Base-by-base conservation (phyloP, 2,113 vertebrate genomes). In the Pseudorasbora parva region DNA sequence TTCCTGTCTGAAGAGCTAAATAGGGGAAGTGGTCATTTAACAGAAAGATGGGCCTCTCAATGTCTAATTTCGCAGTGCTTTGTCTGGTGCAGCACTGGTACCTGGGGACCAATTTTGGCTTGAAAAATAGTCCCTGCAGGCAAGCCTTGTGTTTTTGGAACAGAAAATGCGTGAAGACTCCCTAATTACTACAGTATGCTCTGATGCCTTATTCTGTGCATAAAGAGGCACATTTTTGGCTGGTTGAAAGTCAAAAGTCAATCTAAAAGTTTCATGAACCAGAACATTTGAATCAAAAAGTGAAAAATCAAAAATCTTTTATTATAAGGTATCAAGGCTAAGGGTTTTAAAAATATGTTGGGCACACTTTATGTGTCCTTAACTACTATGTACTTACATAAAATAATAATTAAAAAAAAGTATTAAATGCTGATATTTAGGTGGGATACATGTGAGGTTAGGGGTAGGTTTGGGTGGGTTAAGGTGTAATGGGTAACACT, bases 31-130 rank as follows among this genome's bases (percentile, higher is more conserved):
- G 91, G 91, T 82, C 83, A 90, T 90, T 91, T 88, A 90, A 77
- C 90, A 88, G 88, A 93, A 94, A 94, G 93, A 93, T 92, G 92
- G 93, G 78, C 45, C 41, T 78, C 56, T 78, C 94, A 95, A 94
- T 92, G 94, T 95, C 93, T 94, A 94, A 94, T 94, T 93, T 94
- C 94, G 94, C 94, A 93, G 92, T 94, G 91, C 94, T 95, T 95
- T 95, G 93, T 95, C 96, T 96, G 94, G 94, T 95, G 94, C 93
- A 89, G 91, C 92, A 93, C 92, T 93, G 92, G 92, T 95, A 95
- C 93, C 93, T 94, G 90, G 90, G 93, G 93, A 94, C 93, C 95
- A 95, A 92, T 94, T 92, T 95, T 95, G 95, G 94, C 95, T 92
- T 64, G 82, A 84, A 88, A 92, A 92, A 91, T 88, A 92, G 91